Evolutionary conservation across 2,888 invertebrate genomes (phyloP).

Genomic region (Poecilobothrus nobilitatus): DNA sequence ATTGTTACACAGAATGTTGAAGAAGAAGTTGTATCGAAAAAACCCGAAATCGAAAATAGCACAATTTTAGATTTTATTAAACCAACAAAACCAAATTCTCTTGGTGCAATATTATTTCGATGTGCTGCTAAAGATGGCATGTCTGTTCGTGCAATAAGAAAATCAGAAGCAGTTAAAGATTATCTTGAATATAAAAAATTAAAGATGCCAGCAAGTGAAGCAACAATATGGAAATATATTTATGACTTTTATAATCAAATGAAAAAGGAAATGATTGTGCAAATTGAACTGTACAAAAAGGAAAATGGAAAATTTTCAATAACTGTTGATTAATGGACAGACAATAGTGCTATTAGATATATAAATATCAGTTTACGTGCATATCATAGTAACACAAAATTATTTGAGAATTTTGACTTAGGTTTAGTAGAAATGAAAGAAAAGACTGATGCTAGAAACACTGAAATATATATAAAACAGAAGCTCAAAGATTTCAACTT

Average conservation of each 20-base stretch:
- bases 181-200: slow-evolving; percentile 15
- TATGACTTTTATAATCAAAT: slow-evolving; percentile 14
- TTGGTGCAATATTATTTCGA: slow-evolving; percentile 1
- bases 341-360: slow-evolving; percentile 8
- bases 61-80: slow-evolving; percentile 11
- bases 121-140: slow-evolving; percentile 12
- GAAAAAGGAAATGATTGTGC: slow-evolving; percentile 13
- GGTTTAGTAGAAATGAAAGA: neutral
- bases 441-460: too few relatives aligned
- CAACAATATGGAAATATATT: slow-evolving; percentile 11
- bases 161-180: slow-evolving; percentile 13
- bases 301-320: slow-evolving; percentile 10
- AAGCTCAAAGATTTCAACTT: slow-evolving; percentile 11
- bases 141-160: slow-evolving; percentile 13
- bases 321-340: slow-evolving; percentile 8
- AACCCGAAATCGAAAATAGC: slow-evolving; percentile 4
- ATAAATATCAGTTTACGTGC: slow-evolving; percentile 10
- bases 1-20: neutral
- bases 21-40: slow-evolving; percentile 9
- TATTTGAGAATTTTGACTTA: slow-evolving; percentile 12
- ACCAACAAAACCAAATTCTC: neutral
- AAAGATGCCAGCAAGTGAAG: slow-evolving; percentile 13
- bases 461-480: slow-evolving; percentile 8
- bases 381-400: slow-evolving; percentile 8
- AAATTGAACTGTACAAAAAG: neutral